Evolutionary conservation across 2,113 vertebrate species (phyloP).

Genomic region (Amia ocellicauda): DNA sequence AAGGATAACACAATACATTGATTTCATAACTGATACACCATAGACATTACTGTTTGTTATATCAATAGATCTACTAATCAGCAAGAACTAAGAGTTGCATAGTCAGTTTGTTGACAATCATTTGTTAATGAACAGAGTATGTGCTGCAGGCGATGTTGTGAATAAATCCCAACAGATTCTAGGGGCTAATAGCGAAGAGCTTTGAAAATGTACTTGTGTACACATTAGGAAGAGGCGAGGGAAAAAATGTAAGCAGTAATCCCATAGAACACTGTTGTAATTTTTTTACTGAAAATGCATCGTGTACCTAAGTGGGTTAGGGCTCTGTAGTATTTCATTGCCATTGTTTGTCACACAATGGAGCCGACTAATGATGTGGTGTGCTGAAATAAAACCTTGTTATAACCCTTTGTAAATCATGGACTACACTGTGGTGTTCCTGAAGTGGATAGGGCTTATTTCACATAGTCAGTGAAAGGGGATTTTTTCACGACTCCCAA

Average conservation of each 20-base stretch:
- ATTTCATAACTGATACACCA: not conserved
- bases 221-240: conserved; percentile 48
- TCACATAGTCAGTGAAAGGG: no score
- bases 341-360: conserved; percentile 2
- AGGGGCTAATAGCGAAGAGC: conserved; percentile 54
- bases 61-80: not conserved
- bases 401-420: not conserved
- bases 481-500: no score
- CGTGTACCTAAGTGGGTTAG: conserved; percentile 6
- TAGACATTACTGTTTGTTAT: not conserved
- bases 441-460: no score
- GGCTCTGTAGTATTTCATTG: conserved; percentile 1
- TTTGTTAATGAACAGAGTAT: not conserved
- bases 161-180: conserved; percentile 68
- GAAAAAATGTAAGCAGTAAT: conserved; percentile 9
- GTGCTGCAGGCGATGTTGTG: conserved; percentile 68
- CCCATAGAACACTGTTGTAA: not conserved
- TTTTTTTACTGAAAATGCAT: not conserved
- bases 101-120: conserved; percentile 3
- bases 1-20: no score
- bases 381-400: conserved; percentile 3
- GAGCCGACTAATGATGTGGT: not conserved
- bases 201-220: conserved; percentile 49
- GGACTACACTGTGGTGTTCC: not conserved
- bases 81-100: not conserved